Evolutionary conservation across 1,140 invertebrate genomes (phyloP).

Genomic region (Drosophila saltans): DNA sequence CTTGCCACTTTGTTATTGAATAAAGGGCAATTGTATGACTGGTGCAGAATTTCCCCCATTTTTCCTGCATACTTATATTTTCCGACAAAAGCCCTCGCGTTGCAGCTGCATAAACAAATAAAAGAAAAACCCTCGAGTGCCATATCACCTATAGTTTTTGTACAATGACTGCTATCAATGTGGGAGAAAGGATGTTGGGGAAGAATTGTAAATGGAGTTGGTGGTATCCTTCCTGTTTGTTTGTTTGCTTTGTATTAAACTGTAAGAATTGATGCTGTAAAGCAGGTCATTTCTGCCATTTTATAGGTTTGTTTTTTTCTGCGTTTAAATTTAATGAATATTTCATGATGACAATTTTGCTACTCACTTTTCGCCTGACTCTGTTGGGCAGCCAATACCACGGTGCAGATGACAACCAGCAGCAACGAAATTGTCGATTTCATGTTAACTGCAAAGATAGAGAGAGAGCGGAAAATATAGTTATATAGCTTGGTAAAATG

Average conservation of each 20-base stretch:
- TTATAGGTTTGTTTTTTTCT: slow-evolving; percentile 68
- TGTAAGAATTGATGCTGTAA: slow-evolving; percentile 71
- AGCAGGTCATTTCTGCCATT: slow-evolving; percentile 45
- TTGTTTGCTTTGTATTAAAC: slow-evolving; percentile 69
- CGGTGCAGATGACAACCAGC: slow-evolving; percentile 78
- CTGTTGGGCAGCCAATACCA: slow-evolving; percentile 79
- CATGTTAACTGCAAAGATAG: slow-evolving; percentile 67
- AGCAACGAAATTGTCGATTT: slow-evolving; percentile 79
- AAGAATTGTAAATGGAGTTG: slow-evolving; percentile 20
- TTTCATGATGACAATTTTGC: slow-evolving; percentile 37
- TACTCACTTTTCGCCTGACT: slow-evolving; percentile 82
- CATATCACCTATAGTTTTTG: slow-evolving; percentile 8
- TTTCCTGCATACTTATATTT: neutral
- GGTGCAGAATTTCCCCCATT: slow-evolving; percentile 8
- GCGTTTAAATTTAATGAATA: slow-evolving; percentile 58
- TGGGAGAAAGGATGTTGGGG: slow-evolving; percentile 16
- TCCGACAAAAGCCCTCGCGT: slow-evolving; percentile 7
- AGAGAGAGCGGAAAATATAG: neutral
- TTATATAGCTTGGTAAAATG: neutral
- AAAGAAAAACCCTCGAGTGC: slow-evolving; percentile 34
- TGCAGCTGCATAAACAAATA: slow-evolving; percentile 71
- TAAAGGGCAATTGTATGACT: too few species aligned
- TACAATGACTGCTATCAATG: neutral
- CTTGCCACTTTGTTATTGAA: slow-evolving; percentile 3
- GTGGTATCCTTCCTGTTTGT: slow-evolving; percentile 2